Conservation (phyloP, 2,888 invertebrate genomes). For the Steinernema hermaphroditum region DNA sequence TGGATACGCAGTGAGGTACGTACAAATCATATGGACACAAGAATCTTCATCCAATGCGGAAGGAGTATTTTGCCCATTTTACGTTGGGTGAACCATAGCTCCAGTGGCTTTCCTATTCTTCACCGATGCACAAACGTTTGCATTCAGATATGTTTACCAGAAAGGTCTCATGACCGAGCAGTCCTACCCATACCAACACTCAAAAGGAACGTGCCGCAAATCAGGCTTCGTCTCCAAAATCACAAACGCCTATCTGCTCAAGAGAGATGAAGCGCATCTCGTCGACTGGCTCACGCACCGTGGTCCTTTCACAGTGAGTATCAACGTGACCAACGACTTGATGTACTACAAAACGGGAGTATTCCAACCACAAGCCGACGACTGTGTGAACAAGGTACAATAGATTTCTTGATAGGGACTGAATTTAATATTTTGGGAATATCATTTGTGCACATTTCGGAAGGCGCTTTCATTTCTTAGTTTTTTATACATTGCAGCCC, state of each 20-base stretch:
- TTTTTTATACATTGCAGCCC: background rate
- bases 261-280: conserved; percentile 62
- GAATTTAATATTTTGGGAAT: too few species aligned
- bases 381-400: conserved; percentile 68
- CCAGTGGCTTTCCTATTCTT: too few species aligned
- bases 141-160: conserved; percentile 65
- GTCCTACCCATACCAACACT: conserved; percentile 80
- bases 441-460: too few species aligned
- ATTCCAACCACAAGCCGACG: conserved; percentile 57
- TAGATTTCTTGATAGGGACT: too few species aligned
- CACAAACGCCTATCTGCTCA: conserved; percentile 60
- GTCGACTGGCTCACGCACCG: conserved; percentile 64
- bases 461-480: too few species aligned
- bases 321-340: conserved; percentile 61
- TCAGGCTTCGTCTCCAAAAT: conserved; percentile 54
- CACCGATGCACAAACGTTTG: too few species aligned
- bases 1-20: conserved; percentile 69
- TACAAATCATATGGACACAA: background rate
- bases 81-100: too few species aligned
- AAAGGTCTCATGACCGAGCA: conserved; percentile 79
- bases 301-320: conserved; percentile 51
- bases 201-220: conserved; percentile 57
- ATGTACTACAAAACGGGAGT: conserved; percentile 62
- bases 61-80: too few species aligned
- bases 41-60: too few species aligned